Evolutionary conservation across 2,797 vertebrate species (phyloP).

Genomic region (Sciurus vulgaris): DNA sequence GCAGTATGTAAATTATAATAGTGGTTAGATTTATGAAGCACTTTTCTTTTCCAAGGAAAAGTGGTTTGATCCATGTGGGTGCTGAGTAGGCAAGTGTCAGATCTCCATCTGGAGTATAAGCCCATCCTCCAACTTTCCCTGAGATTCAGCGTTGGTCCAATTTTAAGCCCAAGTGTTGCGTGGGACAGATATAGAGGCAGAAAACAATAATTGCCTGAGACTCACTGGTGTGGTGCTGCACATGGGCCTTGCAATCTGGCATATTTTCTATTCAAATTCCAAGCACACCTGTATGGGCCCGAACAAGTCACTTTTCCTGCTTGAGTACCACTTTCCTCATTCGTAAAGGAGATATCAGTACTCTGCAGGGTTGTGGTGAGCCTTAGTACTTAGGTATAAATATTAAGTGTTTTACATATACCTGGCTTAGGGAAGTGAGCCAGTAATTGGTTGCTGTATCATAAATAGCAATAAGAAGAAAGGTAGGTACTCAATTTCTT

Average conservation of each 20-base stretch:
- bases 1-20: background rate
- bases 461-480: background rate
- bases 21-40: background rate
- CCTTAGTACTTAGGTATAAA: background rate
- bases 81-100: background rate
- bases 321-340: background rate
- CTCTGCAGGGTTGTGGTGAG: background rate
- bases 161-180: background rate
- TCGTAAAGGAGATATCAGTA: background rate
- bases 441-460: rapidly evolving
- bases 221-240: background rate
- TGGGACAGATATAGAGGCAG: background rate
- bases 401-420: rapidly evolving
- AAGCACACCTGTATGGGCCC: too few species aligned
- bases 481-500: too few species aligned
- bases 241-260: rapidly evolving
- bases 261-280: background rate
- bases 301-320: background rate
- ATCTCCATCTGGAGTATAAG: background rate
- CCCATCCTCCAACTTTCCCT: rapidly evolving
- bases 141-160: background rate
- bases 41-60: background rate
- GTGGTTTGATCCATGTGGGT: background rate
- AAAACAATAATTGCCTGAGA: background rate
- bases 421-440: background rate